phyloP scores from a whole-genome alignment of 2,888 invertebrate genomes.

The Drosophila robusta region DNA sequence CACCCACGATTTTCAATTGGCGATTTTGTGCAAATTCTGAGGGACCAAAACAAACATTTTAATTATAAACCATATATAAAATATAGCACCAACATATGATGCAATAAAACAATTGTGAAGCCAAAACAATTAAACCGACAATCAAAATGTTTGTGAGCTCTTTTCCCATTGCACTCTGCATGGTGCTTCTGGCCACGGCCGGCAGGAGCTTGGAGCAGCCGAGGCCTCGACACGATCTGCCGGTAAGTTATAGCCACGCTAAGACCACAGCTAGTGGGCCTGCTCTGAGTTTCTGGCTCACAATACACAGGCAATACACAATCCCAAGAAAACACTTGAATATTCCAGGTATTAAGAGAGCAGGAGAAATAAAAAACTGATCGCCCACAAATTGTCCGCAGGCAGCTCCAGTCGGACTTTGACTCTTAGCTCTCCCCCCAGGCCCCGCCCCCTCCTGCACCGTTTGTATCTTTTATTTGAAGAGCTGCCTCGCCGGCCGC shows the following conservation, averaged over 20 bases:
- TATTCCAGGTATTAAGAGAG: constrained; percentile 81
- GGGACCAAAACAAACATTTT: constrained; percentile 6
- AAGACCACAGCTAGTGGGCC: too few relatives aligned
- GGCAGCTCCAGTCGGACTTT: constrained; percentile 31
- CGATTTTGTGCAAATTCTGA: constrained; percentile 52
- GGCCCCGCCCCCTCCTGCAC: background rate
- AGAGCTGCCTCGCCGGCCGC: constrained; percentile 32
- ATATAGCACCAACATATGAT: constrained; percentile 15
- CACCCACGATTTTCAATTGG: constrained; percentile 51
- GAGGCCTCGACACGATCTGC: constrained; percentile 60
- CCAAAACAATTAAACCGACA: constrained; percentile 14
- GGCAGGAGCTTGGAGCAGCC: constrained; percentile 28
- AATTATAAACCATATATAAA: constrained; percentile 7
- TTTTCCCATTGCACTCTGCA: constrained; percentile 44
- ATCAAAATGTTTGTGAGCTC: constrained; percentile 64
- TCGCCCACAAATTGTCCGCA: constrained; percentile 77
- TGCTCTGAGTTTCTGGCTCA: too few relatives aligned
- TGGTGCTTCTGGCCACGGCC: constrained; percentile 54
- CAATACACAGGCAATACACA: constrained; percentile 23
- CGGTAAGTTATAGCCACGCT: constrained; percentile 60
- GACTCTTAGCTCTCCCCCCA: constrained; percentile 20
- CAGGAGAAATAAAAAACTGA: constrained; percentile 18
- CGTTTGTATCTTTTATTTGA: constrained; percentile 24
- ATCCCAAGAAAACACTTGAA: constrained; percentile 84
- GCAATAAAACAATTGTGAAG: constrained; percentile 28